Evolutionary conservation across 2,888 invertebrate species (phyloP), one percentile per base, ranked within the genome.

Genomic region (Pemphredon lugubris): DNA sequence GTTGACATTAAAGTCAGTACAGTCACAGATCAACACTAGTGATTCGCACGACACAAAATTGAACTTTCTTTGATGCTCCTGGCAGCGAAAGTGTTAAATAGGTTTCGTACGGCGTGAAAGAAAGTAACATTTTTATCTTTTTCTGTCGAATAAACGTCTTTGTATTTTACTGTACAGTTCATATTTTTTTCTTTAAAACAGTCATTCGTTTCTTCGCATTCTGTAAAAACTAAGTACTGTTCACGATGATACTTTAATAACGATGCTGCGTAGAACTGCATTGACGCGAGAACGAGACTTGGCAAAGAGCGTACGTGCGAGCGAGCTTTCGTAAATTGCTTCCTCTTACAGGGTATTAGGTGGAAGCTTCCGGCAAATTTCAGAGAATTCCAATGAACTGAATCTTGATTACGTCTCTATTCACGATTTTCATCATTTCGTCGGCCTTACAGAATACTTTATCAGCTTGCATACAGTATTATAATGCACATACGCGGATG

Each of bases 331-430:
- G 55, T 63, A 72, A 75, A 75, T 72, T 72, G 65, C 65, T 72
- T 66, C 75, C 67, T 48, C 59, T 58, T 51, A 26, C 20, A 58
- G 54, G 45, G 72, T 63, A 75, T 76, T 75, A 76, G 63, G 63
- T 65, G 7, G 26, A 45, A 50, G 58, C 18, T 63, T 59, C 55
- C 71, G 47, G 26, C 55, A 67, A 71, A 51, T 57, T 53, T 71
- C 68, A 54, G 53, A 7, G 53, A 53, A 34, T 58, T 40, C 54
- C 61, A 58, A 58, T 71, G 61, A 71, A 71, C 71, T 48, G 71
- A 57, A 54, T 68, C 61, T 54, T 68, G 71, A 71, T 71, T 71
- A 63, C 57, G 57, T 53, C 58, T 13, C 26, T 37, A 45, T 47
- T 53, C 53, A 44, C 68, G 44, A 58, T 54, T 71, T 63, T 51